Evolutionary conservation across 2,888 invertebrate genomes (phyloP), one percentile per base, ranked within the genome.

Genomic region (Anorthoa munda): DNA sequence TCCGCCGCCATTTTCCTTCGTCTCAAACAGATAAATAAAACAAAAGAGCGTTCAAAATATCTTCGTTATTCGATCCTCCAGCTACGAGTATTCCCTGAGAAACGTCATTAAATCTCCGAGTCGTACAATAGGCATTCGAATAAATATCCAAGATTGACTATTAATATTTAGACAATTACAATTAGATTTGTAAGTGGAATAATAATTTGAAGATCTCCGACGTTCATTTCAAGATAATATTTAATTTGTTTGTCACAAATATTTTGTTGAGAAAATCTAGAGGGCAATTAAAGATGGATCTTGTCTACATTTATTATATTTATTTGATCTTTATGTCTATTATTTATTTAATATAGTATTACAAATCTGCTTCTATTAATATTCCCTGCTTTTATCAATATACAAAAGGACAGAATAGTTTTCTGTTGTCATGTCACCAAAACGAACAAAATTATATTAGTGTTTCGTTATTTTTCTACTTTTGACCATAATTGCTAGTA

Each of bases 151-250:
- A 79, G 75, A 82, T 63, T 61, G 79, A 71, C 66, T 73, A 73
- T 83, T 84, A 77, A 77, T 79, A 77, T 84, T 82, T 73, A 56
- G 26, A 79, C 58, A 73, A 75, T 81, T 73, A 82, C 45, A 75
- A 81, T 84, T 77, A 75, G 31, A 73, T 75, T 50, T 82, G 45
- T 58, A 48, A 75, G 50, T 63, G 71, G 48, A 72, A 76, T 74
- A 75, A 76, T 67, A 59, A 77, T 72, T 72, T 48, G 13, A 46
- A 55, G 31, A 31, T 58, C 18, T 7, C 53, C 31, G 48, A 58
- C 48, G 66, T 63, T 72, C 60, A 75, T 83, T 81, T 71, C 21
- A n/a, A 72, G 61, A 69, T 48, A 66, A 23, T 58, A 73, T 69
- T 66, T 71, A 67, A 66, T 66, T 76, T 58, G 61, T 61, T 53